Base-by-base conservation (phyloP, 1,140 invertebrate genomes). In the Plectrocnemia conspersa region DNA sequence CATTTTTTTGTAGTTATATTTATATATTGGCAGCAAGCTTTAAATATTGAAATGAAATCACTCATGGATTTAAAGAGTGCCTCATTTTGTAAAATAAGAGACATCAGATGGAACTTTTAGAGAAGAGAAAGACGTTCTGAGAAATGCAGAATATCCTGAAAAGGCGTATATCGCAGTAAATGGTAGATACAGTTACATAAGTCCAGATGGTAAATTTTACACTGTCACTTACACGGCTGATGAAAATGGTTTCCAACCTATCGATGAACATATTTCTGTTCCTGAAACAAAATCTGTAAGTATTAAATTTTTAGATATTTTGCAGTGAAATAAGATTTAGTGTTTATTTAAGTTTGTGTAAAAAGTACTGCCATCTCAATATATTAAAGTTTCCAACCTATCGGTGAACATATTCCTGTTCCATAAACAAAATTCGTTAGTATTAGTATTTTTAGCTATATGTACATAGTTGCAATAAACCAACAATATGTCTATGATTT, bases 201-300 rank as follows among this genome's bases (percentile, higher is more conserved):
- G 73, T 10, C 72, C 76, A 27, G 78, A 81, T 58, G 80, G 80
- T 3, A 69, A 78, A 3, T 67, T 64, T 0, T 79, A 81, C 60
- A 72, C 68, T 1, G 70, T 91, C 7, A 79, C 76, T 2, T 91
- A 90, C 66, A 77, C 81, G 18, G 87, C 88, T 40, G 88, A 89
- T 63, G 84, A 88, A 58, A 84, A 85, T 57, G 85, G 84, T 21
- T 86, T 83, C 73, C 77, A 79, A n/a, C n/a, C n/a, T n/a, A n/a
- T n/a, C n/a, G n/a, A n/a, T n/a, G n/a, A n/a, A n/a, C n/a, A n/a
- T n/a, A n/a, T n/a, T n/a, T n/a, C n/a, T n/a, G n/a, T n/a, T n/a
- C n/a, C n/a, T n/a, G n/a, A n/a, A n/a, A n/a, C n/a, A n/a, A n/a
- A n/a, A n/a, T n/a, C n/a, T n/a, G n/a, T n/a, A n/a, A n/a, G n/a